phyloP scores from a whole-genome alignment of 2,113 vertebrate species.

The Eudyptes chrysolophus region DNA sequence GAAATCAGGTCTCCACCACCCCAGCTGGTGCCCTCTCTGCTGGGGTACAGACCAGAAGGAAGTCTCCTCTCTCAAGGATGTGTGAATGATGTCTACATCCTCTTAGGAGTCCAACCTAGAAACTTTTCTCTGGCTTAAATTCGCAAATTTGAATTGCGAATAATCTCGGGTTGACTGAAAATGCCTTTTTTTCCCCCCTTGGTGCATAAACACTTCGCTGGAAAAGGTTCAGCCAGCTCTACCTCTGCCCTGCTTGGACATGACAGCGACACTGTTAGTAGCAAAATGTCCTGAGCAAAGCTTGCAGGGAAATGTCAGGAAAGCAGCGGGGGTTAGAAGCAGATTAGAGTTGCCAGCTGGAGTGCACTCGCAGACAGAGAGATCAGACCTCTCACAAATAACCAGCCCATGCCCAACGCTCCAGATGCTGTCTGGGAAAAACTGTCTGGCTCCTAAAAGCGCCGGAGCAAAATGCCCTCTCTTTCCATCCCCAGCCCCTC shows the following conservation, averaged over 20 bases:
- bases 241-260: not conserved
- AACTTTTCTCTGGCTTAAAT: not conserved
- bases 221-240: not conserved
- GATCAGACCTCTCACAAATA: not conserved
- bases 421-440: not conserved
- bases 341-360: not conserved
- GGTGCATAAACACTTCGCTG: not conserved
- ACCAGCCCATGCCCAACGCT: not conserved
- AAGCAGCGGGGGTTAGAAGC: not conserved
- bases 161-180: not conserved
- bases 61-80: not conserved
- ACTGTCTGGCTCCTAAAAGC: not conserved
- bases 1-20: not conserved
- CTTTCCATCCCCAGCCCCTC: not conserved
- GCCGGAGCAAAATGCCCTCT: not conserved
- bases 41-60: not conserved
- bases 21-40: not conserved
- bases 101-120: not conserved
- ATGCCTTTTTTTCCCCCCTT: not conserved
- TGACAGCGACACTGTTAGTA: fast-evolving
- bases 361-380: not conserved
- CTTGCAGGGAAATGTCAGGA: not conserved
- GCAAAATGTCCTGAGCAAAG: not conserved
- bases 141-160: not conserved
- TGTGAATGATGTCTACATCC: fast-evolving